Evolutionary conservation across 2,113 vertebrate genomes (phyloP).

Genomic region (Fregetta grallaria): DNA sequence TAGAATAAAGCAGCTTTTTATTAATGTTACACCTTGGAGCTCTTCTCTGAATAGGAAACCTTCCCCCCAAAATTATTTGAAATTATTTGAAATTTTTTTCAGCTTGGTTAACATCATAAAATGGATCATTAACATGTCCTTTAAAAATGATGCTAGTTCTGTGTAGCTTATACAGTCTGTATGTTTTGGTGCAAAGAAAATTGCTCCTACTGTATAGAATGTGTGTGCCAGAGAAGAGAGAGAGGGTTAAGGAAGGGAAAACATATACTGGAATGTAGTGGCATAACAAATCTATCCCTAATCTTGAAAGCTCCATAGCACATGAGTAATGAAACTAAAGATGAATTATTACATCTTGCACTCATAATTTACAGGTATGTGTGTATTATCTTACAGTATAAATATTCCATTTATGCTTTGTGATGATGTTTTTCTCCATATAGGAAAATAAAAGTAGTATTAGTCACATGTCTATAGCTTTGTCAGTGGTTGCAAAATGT

Average conservation of each 20-base stretch:
- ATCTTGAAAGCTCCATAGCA: slow-evolving; percentile 44
- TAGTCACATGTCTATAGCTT: slow-evolving; percentile 56
- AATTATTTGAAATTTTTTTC: slow-evolving; percentile 9
- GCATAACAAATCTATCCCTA: slow-evolving; percentile 60
- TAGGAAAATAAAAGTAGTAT: slow-evolving; percentile 56
- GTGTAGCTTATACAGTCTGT: background rate
- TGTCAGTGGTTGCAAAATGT: slow-evolving; percentile 49
- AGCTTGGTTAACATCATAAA: slow-evolving; percentile 19
- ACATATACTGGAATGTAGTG: slow-evolving; percentile 30
- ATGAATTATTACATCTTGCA: slow-evolving; percentile 49
- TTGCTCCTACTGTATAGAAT: background rate
- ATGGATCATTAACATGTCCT: slow-evolving; percentile 24
- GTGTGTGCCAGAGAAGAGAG: background rate
- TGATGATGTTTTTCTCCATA: slow-evolving; percentile 49
- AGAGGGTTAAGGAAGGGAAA: slow-evolving; percentile 35
- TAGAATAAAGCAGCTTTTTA: slow-evolving; percentile 1
- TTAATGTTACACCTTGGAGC: slow-evolving; percentile 13
- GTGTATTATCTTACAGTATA: slow-evolving; percentile 64
- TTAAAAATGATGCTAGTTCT: slow-evolving; percentile 1
- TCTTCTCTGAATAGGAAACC: slow-evolving; percentile 26
- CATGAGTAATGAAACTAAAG: slow-evolving; percentile 59
- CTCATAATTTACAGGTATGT: slow-evolving; percentile 61
- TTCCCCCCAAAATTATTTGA: background rate
- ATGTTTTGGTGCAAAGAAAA: background rate
- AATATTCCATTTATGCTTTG: slow-evolving; percentile 62